phyloP scores from a whole-genome alignment of 1,140 invertebrate species.

The Drosophila arizonae region DNA sequence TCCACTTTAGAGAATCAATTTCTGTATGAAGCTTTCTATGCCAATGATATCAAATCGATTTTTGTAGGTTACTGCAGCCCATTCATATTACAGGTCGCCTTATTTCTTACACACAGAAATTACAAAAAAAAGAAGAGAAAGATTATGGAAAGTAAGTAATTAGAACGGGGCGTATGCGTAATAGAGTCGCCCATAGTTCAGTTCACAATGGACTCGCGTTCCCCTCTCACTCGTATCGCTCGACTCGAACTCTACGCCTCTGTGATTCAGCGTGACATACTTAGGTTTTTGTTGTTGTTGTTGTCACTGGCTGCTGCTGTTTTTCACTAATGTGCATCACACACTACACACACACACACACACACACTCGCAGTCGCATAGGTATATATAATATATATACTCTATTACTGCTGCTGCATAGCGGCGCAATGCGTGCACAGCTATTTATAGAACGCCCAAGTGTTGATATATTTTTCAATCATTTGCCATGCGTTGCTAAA shows the following conservation, averaged over 20 bases:
- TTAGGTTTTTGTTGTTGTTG: constrained; percentile 53
- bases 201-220: constrained; percentile 6
- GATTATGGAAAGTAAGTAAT: not conserved
- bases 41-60: not conserved
- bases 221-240: constrained; percentile 16
- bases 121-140: not conserved
- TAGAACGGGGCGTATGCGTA: constrained; percentile 32
- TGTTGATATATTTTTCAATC: constrained; percentile 25
- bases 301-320: constrained; percentile 63
- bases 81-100: not conserved
- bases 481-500: not conserved
- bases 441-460: constrained; percentile 59
- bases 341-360: constrained; percentile 30
- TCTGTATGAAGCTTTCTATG: too few relatives aligned
- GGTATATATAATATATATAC: too few relatives aligned
- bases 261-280: constrained; percentile 72
- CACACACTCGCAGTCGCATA: not conserved
- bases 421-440: constrained; percentile 61
- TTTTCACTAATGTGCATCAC: constrained; percentile 32
- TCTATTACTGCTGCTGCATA: constrained; percentile 44
- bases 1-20: too few relatives aligned
- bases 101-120: not conserved
- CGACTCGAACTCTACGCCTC: constrained; percentile 49
- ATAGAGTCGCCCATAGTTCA: constrained; percentile 33
- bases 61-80: not conserved